phyloP scores from a whole-genome alignment of 2,888 invertebrate genomes.

The Heteropelma amictum region DNA sequence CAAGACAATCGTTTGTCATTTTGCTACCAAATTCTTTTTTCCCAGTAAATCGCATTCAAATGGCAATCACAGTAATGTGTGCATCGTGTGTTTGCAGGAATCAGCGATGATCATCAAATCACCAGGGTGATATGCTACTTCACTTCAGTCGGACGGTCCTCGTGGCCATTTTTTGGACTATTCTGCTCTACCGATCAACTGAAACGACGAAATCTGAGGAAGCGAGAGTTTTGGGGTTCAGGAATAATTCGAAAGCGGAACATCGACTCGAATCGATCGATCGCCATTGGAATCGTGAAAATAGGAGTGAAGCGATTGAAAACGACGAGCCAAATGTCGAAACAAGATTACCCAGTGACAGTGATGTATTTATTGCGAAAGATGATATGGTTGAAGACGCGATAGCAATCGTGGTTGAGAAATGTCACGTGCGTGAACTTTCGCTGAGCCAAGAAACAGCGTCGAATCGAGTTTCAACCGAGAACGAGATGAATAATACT shows the following conservation, averaged over 20 bases:
- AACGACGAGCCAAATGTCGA: not conserved
- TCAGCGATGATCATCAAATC: constrained; percentile 63
- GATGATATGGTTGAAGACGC: not conserved
- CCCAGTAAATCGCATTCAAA: too few species aligned
- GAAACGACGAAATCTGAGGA: constrained; percentile 33
- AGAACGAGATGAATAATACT: not conserved
- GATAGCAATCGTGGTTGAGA: not conserved
- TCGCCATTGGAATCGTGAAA: not conserved
- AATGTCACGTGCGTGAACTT: constrained; percentile 1
- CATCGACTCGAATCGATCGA: not conserved
- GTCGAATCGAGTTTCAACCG: constrained; percentile 4
- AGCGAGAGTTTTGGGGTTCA: constrained; percentile 38
- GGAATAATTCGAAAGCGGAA: not conserved
- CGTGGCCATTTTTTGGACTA: constrained; percentile 66
- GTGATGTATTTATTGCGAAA: not conserved
- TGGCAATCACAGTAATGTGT: not conserved
- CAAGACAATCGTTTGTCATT: not conserved
- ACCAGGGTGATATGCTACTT: constrained; percentile 70
- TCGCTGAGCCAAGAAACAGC: not conserved
- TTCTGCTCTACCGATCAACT: constrained; percentile 49
- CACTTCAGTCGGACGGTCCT: constrained; percentile 69
- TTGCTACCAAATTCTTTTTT: not conserved
- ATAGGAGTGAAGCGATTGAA: not conserved
- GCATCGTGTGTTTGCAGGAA: constrained; percentile 58
- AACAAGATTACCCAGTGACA: constrained; percentile 8